A percentile compares a stretch with the other conserved stretches of the same genome.
Conservation (phyloP, 2,113 vertebrate genomes). For the Thymallus thymallus region DNA sequence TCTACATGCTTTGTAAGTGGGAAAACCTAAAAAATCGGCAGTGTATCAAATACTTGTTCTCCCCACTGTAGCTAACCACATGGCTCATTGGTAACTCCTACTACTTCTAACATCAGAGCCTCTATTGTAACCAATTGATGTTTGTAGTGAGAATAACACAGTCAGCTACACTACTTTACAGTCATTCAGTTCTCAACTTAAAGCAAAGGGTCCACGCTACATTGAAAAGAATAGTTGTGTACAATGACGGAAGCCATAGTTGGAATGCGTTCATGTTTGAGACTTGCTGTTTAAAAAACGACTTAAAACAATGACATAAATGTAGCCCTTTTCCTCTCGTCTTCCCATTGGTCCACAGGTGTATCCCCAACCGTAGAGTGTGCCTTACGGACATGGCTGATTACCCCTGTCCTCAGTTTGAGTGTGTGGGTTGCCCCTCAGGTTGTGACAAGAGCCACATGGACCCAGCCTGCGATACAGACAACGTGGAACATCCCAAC, state of each 20-base stretch:
- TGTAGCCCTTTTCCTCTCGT: not conserved
- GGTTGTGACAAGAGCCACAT: constrained; percentile 79
- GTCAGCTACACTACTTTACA: too few relatives aligned
- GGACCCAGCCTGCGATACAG: constrained; percentile 90
- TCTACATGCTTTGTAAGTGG: too few relatives aligned
- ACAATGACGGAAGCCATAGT: not conserved
- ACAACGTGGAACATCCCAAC: constrained; percentile 82
- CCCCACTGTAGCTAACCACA: too few relatives aligned
- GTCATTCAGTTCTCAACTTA: too few relatives aligned
- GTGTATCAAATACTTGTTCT: too few relatives aligned
- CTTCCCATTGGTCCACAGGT: constrained; percentile 68
- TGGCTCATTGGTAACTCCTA: too few relatives aligned
- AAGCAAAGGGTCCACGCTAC: too few relatives aligned
- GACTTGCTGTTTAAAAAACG: too few relatives aligned
- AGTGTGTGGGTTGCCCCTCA: constrained; percentile 82
- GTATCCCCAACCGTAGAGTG: constrained; percentile 84
- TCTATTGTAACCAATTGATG: too few relatives aligned
- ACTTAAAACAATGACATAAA: not conserved
- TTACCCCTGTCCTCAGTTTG: constrained; percentile 80
- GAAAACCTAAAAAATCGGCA: too few relatives aligned
- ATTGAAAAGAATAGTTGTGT: not conserved
- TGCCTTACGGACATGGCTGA: constrained; percentile 86
- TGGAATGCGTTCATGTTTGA: not conserved
- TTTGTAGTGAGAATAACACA: too few relatives aligned
- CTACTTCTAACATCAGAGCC: too few relatives aligned